Evolutionary conservation across 2,113 vertebrate species (phyloP).

Genomic region (Etheostoma cragini): DNA sequence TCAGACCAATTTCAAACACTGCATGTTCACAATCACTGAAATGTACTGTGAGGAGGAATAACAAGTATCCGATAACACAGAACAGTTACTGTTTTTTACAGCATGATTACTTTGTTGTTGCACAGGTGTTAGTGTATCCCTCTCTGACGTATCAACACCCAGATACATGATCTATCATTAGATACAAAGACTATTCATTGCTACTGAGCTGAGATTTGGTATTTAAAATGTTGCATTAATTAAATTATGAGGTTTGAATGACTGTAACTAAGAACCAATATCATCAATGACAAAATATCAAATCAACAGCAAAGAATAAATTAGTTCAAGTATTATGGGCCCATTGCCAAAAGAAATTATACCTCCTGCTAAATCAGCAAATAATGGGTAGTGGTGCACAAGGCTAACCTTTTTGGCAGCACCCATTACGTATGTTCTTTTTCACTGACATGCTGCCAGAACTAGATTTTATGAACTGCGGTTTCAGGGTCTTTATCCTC

Average conservation of each 20-base stretch:
- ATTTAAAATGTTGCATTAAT: not conserved
- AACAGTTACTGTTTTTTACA: slow-evolving; percentile 3
- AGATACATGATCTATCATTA: not conserved
- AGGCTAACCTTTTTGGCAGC: not conserved
- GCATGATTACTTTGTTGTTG: slow-evolving; percentile 13
- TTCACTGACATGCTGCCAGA: not conserved
- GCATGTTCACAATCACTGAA: slow-evolving; percentile 47
- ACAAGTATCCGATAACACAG: slow-evolving; percentile 43
- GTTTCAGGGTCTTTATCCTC: slow-evolving; percentile 28
- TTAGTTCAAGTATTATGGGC: not conserved
- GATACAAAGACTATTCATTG: not conserved
- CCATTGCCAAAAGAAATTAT: not conserved
- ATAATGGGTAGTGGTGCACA: not conserved
- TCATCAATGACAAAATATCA: not conserved
- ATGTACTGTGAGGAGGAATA: slow-evolving; percentile 35
- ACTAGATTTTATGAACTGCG: not conserved
- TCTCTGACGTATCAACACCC: not conserved
- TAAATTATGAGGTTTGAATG: not conserved
- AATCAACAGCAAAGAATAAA: not conserved
- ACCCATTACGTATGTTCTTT: not conserved
- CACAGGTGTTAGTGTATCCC: not conserved
- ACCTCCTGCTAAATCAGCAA: not conserved
- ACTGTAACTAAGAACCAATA: not conserved
- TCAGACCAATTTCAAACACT: slow-evolving; percentile 44
- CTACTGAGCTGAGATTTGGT: not conserved